Conservation (phyloP, 1,140 invertebrate genomes). For the Sarcophaga bullata region DNA sequence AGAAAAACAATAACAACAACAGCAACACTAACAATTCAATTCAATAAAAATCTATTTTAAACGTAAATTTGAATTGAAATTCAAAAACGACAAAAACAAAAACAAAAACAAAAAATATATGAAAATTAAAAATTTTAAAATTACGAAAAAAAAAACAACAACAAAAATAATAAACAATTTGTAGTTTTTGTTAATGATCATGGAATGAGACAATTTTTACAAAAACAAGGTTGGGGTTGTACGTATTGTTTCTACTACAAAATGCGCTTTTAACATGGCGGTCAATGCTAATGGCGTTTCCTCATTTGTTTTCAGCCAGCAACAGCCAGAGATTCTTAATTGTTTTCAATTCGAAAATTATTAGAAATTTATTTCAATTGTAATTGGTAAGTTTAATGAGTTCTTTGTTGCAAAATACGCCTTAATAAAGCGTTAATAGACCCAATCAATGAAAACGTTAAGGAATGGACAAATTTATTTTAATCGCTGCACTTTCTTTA, state of each 20-base stretch:
- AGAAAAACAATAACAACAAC: too few species aligned
- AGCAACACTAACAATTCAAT: not conserved
- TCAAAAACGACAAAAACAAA: not conserved
- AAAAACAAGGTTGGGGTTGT: slow-evolving; percentile 8
- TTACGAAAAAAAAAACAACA: not conserved
- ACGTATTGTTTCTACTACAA: not conserved
- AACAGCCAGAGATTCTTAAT: not conserved
- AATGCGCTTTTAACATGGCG: not conserved
- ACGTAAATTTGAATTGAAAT: slow-evolving; percentile 7
- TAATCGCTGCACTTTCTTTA: too few species aligned
- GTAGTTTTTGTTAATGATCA: slow-evolving; percentile 17
- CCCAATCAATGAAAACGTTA: too few species aligned
- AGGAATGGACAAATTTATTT: too few species aligned
- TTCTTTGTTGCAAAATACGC: too few species aligned
- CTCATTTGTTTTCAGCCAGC: not conserved
- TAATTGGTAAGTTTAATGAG: too few species aligned
- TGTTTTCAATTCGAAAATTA: not conserved
- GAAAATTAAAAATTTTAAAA: not conserved
- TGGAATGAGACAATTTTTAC: slow-evolving; percentile 11
- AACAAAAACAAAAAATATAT: not conserved
- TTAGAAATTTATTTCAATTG: too few species aligned
- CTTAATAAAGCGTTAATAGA: too few species aligned
- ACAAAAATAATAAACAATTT: not conserved
- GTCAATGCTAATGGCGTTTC: slow-evolving; percentile 5
- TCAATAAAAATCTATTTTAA: not conserved